These are phyloP conservation scores for Nemotelus pantherinus DNA, from an alignment of 2,888 invertebrate species.

Conservation along the genomic window DNA sequence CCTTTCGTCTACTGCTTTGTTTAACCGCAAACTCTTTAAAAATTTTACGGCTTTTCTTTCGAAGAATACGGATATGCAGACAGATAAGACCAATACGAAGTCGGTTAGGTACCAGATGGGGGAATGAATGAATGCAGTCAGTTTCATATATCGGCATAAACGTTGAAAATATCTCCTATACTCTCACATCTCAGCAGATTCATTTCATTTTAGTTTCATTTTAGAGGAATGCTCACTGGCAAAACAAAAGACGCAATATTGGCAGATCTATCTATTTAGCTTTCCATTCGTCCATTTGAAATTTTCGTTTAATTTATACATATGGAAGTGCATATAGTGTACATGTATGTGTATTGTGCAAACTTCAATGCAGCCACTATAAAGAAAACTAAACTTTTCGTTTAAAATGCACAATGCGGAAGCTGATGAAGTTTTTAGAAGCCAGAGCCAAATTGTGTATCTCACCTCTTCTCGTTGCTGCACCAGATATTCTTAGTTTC, in stretches of 20 bases:
- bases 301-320: not conserved
- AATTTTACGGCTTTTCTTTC: constrained; percentile 47
- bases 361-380: not conserved
- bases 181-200: not conserved
- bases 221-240: constrained; percentile 45
- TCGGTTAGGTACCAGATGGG: not conserved
- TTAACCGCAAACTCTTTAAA: constrained; percentile 50
- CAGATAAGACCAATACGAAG: constrained; percentile 16
- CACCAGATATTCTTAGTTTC: constrained; percentile 2
- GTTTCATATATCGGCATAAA: not conserved
- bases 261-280: constrained; percentile 44
- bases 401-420: constrained; percentile 40
- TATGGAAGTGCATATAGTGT: not conserved
- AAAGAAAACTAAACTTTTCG: constrained; percentile 16
- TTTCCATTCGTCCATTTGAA: constrained; percentile 21
- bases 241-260: constrained; percentile 46
- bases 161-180: not conserved
- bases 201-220: constrained; percentile 34
- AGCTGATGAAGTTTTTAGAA: constrained; percentile 36
- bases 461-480: constrained; percentile 10
- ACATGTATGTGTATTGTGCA: not conserved
- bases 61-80: constrained; percentile 26
- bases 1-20: constrained; percentile 49
- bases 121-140: not conserved
- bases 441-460: constrained; percentile 2